Base-by-base conservation (phyloP, 2,888 invertebrate genomes). In the Pachliopta kotzebuea region DNA sequence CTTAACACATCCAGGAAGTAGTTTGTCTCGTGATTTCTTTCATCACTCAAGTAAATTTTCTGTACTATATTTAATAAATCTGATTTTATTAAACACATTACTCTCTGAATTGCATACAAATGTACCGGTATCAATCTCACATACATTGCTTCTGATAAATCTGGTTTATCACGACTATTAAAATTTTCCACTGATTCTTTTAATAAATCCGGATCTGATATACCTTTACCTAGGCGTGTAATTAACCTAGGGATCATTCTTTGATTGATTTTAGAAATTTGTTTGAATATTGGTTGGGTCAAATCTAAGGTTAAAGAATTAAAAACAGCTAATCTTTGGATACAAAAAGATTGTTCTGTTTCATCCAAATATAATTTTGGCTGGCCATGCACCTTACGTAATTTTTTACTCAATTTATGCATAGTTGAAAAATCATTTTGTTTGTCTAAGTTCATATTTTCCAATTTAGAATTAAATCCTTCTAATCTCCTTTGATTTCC, bases 51-150 rank as follows among this genome's bases (percentile, higher is more conserved):
- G 31, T 56, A 59, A 20, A 73, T 58, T 60, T 64, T 71, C 17
- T 62, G 68, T 6, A 73, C 50, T 26, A 72, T 21, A 23, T 69
- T 60, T 3, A 72, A 59, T 4, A 76, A 31, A 63, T 71, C 68
- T 1, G 71, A 69, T 68, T 84, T 79, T 31, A 88, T 60, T 26
- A 86, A 66, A 63, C 73, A 75, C 9, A 89, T 70, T 24, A 92
- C 74, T 70, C 90, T 81, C 65, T 88, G 81, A 53, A 93, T 78
- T 9, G 93, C 76, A 65, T 93, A 93, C 18, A 92, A 88, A 69
- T 93, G 93, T 53, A 94, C 75, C 66, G 95, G 95, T 68, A 94
- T 80, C 4, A 94, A 74, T 75, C 92, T 73, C 74, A 88, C 58
- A 50, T 79, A 72, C 29, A 72, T 54, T 29, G 71, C 62, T 60